Conservation (phyloP, 2,888 invertebrate genomes). For the Litoditis marina region DNA sequence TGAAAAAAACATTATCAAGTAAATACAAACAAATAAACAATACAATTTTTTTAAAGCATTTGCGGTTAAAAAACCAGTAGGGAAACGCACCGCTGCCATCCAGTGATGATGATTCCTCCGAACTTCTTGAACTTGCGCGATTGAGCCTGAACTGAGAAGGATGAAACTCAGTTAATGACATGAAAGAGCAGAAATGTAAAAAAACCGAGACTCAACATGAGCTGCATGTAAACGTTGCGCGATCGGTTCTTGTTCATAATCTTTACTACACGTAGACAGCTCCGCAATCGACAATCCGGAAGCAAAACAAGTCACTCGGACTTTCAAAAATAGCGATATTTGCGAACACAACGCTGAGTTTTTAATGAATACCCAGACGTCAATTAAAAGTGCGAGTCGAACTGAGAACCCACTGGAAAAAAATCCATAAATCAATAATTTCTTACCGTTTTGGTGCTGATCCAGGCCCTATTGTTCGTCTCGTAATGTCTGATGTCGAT, state of each 20-base stretch:
- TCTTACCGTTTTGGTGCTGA: constrained; percentile 46
- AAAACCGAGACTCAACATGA: no score
- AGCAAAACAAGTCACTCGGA: no score
- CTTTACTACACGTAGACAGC: no score
- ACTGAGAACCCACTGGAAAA: no score
- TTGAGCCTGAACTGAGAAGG: constrained; percentile 29
- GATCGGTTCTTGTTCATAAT: no score
- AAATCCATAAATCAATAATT: not conserved
- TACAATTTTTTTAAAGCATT: not conserved
- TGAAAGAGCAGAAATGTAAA: no score
- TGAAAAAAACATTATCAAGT: constrained; percentile 53
- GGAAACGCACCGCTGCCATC: constrained; percentile 64
- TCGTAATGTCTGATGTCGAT: constrained; percentile 64
- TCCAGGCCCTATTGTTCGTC: constrained; percentile 64
- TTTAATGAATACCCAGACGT: no score
- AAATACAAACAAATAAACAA: no score
- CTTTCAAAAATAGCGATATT: not conserved
- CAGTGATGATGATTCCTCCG: constrained; percentile 64
- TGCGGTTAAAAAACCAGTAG: not conserved
- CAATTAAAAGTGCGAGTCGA: no score
- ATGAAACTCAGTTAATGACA: no score
- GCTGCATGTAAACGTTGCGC: no score
- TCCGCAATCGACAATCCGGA: no score
- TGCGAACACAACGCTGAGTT: not conserved
- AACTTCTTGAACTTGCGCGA: constrained; percentile 50